These are phyloP conservation scores for Spea multiplicata DNA, from an alignment of 2,113 vertebrate species.

Conservation along the genomic window DNA sequence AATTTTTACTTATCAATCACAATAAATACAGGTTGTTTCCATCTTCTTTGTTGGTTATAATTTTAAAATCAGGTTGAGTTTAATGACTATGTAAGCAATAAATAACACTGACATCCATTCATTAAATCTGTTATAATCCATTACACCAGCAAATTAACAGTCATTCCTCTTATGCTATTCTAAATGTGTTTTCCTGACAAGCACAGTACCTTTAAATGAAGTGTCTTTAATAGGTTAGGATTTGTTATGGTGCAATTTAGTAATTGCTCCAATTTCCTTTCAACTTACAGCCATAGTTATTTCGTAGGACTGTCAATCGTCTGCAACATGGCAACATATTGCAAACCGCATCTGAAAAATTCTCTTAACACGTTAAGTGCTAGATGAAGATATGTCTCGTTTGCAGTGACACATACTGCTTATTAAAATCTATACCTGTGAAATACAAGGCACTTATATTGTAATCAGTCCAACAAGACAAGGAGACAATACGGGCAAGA, in stretches of 20 bases:
- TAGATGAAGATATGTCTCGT: no score
- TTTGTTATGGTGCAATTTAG: not conserved
- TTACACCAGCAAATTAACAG: slow-evolving; percentile 25
- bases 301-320: no score
- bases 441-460: not conserved
- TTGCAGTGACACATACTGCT: no score
- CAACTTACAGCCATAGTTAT: not conserved
- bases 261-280: not conserved
- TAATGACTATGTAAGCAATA: not conserved
- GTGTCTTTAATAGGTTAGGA: not conserved
- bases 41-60: not conserved
- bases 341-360: no score
- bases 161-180: not conserved
- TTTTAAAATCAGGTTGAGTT: not conserved
- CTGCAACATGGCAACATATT: no score
- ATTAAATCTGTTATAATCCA: slow-evolving; percentile 18
- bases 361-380: no score
- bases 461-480: not conserved
- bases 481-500: not conserved
- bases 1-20: not conserved
- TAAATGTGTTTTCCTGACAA: slow-evolving; percentile 1
- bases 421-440: not conserved
- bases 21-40: not conserved
- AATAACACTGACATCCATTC: slow-evolving; percentile 4
- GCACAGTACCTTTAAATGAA: not conserved